Evolutionary conservation across 2,113 vertebrate species (phyloP), one percentile per base, ranked within the genome.

Genomic region (Lota lota): DNA sequence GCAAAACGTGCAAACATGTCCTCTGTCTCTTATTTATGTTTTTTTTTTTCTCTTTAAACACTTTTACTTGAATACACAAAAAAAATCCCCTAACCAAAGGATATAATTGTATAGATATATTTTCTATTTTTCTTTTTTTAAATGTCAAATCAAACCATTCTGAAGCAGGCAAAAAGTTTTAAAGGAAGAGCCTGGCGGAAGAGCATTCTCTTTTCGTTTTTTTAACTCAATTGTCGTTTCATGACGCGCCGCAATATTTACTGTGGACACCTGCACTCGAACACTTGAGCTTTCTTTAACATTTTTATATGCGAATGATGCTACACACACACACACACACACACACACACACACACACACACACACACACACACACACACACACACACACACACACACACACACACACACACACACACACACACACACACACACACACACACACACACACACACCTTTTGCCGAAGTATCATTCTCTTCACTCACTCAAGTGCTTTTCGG

Each of bases 201-300:
- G 69, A 73, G 72, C 51, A 81, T 82, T 83, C 82, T 81, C 74
- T 56, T 62, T 78, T 79, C 77, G 33, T 86, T 87, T 88, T 83
- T 74, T 85, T 82, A 22, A 69, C 59, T 77, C 81, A 79, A 77
- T 73, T 79, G 78, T 80, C 76, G 40, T 47, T 47, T 47, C 12
- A 47, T 47, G 8, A 14, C 40, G 40, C 40, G 8, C 76, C 56
- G 81, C 74, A 76, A 88, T 82, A 85, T 85, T 88, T 86, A 86
- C 78, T 62, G 84, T 88, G 89, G 88, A 89, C 83, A 82, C 80
- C 83, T 87, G 85, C 83, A 81, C 74, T 87, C 78, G 54, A 54
- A 76, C 68, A 74, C 64, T 78, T 81, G 76, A 83, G 82, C 74
- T 68, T 60, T 84, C 79, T 83, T 83, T 78, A 83, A 79, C 72